These are phyloP conservation scores for Odontocolon sp. DNA, from an alignment of 2,888 invertebrate genomes.

Conservation along the genomic window DNA sequence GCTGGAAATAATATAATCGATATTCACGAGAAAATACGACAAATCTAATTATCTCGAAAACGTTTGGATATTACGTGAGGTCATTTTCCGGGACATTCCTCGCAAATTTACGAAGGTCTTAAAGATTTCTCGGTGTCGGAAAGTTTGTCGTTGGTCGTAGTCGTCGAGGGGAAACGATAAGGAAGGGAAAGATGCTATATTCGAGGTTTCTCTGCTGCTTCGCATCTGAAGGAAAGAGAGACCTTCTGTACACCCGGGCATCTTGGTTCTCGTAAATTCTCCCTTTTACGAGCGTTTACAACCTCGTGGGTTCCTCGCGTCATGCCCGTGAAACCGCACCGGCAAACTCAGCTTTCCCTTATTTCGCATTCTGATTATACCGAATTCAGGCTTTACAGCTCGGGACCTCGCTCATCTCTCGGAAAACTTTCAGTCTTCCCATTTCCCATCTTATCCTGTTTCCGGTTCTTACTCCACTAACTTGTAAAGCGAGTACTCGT, in stretches of 20 bases:
- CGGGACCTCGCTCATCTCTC: not conserved
- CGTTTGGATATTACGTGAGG: not conserved
- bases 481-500: not conserved
- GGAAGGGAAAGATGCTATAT: not conserved
- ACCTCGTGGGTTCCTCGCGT: not conserved
- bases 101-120: slow-evolving; percentile 8
- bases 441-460: not conserved
- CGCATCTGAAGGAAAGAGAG: not conserved
- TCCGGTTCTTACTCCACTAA: not conserved
- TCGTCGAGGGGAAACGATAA: not conserved
- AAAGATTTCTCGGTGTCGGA: slow-evolving; percentile 17
- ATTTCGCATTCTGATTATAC: not conserved
- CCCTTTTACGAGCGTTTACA: slow-evolving; percentile 47
- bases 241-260: not conserved
- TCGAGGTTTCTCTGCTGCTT: not conserved
- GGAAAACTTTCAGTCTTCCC: not conserved
- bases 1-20: no score
- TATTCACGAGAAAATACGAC: not conserved
- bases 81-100: not conserved
- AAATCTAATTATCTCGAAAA: not conserved
- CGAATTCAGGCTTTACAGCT: slow-evolving; percentile 9
- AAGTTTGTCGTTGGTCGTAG: not conserved
- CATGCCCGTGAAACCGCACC: not conserved
- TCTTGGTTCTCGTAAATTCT: slow-evolving; percentile 34
- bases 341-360: slow-evolving; percentile 2